Conservation (phyloP, 2,113 vertebrate species). For the Pachyramphus minor region DNA sequence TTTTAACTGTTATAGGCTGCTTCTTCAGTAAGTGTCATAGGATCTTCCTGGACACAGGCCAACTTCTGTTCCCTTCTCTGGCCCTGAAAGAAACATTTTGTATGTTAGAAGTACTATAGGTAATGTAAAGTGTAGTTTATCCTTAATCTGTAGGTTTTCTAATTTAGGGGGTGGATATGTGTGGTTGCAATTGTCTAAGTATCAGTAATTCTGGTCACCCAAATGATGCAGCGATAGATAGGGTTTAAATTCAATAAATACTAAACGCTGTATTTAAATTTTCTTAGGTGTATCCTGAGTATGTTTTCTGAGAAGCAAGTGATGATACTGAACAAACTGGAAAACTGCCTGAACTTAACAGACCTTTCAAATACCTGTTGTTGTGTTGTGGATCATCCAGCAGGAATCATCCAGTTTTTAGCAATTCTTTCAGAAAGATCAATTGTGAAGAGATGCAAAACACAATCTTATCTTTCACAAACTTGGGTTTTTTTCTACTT, state of each 20-base stretch:
- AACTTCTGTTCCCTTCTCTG: neutral
- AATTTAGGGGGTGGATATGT: neutral
- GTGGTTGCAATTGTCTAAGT: neutral
- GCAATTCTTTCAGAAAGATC: neutral
- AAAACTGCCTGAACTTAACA: conserved; percentile 7
- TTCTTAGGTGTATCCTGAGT: neutral
- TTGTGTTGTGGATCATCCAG: neutral
- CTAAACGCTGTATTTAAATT: neutral
- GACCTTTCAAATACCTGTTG: neutral
- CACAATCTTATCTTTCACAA: neutral
- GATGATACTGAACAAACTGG: conserved; percentile 8
- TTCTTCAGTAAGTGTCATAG: neutral
- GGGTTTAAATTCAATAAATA: neutral
- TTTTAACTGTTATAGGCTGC: neutral
- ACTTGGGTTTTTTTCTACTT: neutral
- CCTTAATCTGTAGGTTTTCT: neutral
- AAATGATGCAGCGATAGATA: neutral
- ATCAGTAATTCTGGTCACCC: neutral
- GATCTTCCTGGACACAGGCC: neutral
- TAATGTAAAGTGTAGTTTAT: neutral
- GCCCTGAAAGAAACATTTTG: neutral
- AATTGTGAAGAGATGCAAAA: neutral
- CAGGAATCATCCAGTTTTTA: neutral
- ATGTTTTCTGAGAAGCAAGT: neutral
- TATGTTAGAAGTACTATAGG: neutral